phyloP scores from a whole-genome alignment of 2,888 invertebrate genomes.

The Polyploca ridens region DNA sequence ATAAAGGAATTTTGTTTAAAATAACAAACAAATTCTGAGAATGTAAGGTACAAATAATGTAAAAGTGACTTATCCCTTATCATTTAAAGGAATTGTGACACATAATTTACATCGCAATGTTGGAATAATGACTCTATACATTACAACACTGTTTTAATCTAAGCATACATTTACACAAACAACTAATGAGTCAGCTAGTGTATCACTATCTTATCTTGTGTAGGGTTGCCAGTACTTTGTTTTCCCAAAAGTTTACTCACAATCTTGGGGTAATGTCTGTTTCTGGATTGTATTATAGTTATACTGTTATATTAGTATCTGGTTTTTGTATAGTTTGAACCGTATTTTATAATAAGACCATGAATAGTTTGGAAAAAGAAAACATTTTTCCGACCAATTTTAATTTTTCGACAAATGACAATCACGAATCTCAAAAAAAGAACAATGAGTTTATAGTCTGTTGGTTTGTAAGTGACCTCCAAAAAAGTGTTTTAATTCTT shows the following conservation, averaged over 20 bases:
- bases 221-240: conserved; percentile 21
- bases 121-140: conserved; percentile 23
- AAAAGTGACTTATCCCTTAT: conserved; percentile 10
- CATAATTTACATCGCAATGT: conserved; percentile 11
- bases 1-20: neutral
- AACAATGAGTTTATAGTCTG: no score
- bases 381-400: no score
- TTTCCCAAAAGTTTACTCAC: neutral
- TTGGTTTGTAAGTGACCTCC: neutral
- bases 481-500: no score
- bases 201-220: conserved; percentile 29
- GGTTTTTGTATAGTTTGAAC: no score
- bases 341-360: no score
- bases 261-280: no score
- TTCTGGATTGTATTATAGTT: no score
- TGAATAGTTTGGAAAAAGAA: no score
- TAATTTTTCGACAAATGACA: no score
- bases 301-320: no score
- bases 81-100: conserved; percentile 9
- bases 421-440: no score
- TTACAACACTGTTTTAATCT: conserved; percentile 36
- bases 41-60: neutral
- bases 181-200: conserved; percentile 39
- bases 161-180: conserved; percentile 21
- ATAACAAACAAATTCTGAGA: neutral